These are phyloP conservation scores for Druceiella hillmani DNA, from an alignment of 2,888 invertebrate species.

Conservation along the genomic window DNA sequence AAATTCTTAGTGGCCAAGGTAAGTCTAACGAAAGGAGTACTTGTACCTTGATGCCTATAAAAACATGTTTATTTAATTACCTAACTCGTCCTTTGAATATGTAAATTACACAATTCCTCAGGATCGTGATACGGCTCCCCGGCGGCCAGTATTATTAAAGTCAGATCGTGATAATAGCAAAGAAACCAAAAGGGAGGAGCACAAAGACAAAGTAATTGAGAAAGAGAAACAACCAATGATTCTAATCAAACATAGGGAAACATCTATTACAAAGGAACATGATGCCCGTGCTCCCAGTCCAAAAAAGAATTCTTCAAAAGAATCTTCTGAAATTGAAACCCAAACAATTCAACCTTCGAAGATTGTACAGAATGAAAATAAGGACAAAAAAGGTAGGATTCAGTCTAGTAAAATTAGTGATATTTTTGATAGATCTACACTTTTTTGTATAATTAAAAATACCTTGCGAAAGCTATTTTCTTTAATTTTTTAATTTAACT, in stretches of 20 bases:
- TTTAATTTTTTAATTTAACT: no score
- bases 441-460: no score
- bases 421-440: slow-evolving; percentile 2
- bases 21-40: slow-evolving; percentile 7
- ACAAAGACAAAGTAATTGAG: slow-evolving; percentile 27
- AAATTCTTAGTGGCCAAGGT: slow-evolving; percentile 42
- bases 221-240: slow-evolving; percentile 61
- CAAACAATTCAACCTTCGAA: slow-evolving; percentile 38
- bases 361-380: slow-evolving; percentile 50
- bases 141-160: slow-evolving; percentile 44
- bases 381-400: slow-evolving; percentile 39
- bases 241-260: slow-evolving; percentile 62
- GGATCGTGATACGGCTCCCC: slow-evolving; percentile 29
- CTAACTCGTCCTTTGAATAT: slow-evolving; percentile 18
- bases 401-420: not conserved
- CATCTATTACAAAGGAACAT: slow-evolving; percentile 42
- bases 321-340: slow-evolving; percentile 28
- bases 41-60: not conserved
- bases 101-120: slow-evolving; percentile 21
- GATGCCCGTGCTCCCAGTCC: slow-evolving; percentile 58
- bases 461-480: no score
- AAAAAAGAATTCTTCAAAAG: slow-evolving; percentile 40
- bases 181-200: slow-evolving; percentile 35
- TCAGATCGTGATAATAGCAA: slow-evolving; percentile 41
- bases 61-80: not conserved